phyloP scores from a whole-genome alignment of 2,888 invertebrate genomes.

The Xestia xanthographa region DNA sequence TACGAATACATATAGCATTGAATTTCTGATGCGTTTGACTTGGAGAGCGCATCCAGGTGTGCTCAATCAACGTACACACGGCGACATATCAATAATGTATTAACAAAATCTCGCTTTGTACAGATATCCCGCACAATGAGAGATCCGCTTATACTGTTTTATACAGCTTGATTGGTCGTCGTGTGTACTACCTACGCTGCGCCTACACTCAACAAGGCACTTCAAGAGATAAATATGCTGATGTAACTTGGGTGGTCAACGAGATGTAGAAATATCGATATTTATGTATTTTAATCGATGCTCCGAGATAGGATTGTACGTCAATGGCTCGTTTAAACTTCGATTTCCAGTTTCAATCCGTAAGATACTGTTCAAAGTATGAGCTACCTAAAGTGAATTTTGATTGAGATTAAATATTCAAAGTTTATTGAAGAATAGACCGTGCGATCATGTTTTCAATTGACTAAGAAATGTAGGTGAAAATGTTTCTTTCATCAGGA shows the following conservation, averaged over 20 bases:
- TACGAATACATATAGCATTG: constrained; percentile 74
- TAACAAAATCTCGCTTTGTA: not conserved
- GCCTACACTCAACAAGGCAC: constrained; percentile 40
- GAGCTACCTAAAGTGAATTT: constrained; percentile 56
- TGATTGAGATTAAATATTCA: constrained; percentile 69
- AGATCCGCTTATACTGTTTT: not conserved
- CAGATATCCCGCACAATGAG: not conserved
- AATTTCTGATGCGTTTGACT: constrained; percentile 78
- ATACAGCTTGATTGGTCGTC: not conserved
- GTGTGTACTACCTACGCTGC: constrained; percentile 33
- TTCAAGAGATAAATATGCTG: constrained; percentile 61
- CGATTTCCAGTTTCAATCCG: constrained; percentile 24
- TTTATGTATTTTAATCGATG: constrained; percentile 67
- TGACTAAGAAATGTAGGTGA: constrained; percentile 45
- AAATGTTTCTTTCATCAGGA: constrained; percentile 24
- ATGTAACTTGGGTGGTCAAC: constrained; percentile 60
- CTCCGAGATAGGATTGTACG: constrained; percentile 63
- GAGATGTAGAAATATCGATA: constrained; percentile 54
- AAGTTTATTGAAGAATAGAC: constrained; percentile 37
- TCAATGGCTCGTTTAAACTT: constrained; percentile 53
- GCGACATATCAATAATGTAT: not conserved
- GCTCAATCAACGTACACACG: constrained; percentile 34
- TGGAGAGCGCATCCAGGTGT: constrained; percentile 83
- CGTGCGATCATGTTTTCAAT: constrained; percentile 17
- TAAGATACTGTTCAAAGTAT: constrained; percentile 34